These are phyloP conservation scores for Tetramorium simillimum DNA, from an alignment of 1,140 invertebrate species.

Conservation along the genomic window DNA sequence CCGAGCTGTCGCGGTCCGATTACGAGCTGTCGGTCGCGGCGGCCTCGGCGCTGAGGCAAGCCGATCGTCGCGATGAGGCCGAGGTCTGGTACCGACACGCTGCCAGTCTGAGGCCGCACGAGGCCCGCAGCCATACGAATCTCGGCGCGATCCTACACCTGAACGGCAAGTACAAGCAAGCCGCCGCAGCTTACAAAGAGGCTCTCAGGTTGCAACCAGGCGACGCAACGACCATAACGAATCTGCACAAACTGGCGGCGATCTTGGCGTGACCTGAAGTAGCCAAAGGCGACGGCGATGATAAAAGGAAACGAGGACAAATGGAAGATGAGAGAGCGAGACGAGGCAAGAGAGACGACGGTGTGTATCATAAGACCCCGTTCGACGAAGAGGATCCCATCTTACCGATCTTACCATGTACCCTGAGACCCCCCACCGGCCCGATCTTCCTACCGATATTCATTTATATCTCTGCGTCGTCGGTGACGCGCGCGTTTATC, in stretches of 20 bases:
- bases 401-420: slow-evolving; percentile 66
- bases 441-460: slow-evolving; percentile 74
- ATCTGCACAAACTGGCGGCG: slow-evolving; percentile 92
- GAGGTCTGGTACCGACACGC: slow-evolving; percentile 94
- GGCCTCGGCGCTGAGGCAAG: slow-evolving; percentile 93
- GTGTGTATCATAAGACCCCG: slow-evolving; percentile 56
- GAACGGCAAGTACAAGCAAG: slow-evolving; percentile 95
- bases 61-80: slow-evolving; percentile 91
- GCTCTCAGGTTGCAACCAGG: slow-evolving; percentile 94
- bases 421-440: slow-evolving; percentile 56
- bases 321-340: not conserved
- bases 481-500: slow-evolving; percentile 43
- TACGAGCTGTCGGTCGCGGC: slow-evolving; percentile 94
- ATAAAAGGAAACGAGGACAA: not conserved
- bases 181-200: slow-evolving; percentile 92
- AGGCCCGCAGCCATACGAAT: slow-evolving; percentile 96
- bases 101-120: slow-evolving; percentile 90
- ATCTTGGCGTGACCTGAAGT: slow-evolving; percentile 84
- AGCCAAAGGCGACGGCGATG: not conserved
- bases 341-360: slow-evolving; percentile 4
- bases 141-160: slow-evolving; percentile 96
- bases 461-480: slow-evolving; percentile 73
- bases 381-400: slow-evolving; percentile 51
- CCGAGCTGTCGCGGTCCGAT: slow-evolving; percentile 91
- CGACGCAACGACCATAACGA: slow-evolving; percentile 94